Conservation (phyloP, 2,888 invertebrate species). For the Luperina testacea region DNA sequence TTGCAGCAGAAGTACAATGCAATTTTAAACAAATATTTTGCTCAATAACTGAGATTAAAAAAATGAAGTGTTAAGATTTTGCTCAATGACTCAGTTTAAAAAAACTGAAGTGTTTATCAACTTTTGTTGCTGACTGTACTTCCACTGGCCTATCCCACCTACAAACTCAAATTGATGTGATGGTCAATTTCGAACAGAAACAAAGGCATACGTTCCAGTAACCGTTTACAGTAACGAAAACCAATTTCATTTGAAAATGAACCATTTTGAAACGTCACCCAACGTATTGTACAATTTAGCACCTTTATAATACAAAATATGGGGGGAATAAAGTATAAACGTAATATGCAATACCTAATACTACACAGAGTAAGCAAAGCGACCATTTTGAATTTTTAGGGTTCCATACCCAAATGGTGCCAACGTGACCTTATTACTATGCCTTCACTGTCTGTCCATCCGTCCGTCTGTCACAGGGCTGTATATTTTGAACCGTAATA, state of each 20-base stretch:
- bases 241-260: slow-evolving; percentile 53
- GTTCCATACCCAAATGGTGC: not conserved
- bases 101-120: too few relatives aligned
- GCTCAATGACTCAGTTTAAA: too few relatives aligned
- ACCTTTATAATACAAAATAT: slow-evolving; percentile 31
- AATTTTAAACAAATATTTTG: too few relatives aligned
- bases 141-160: not conserved
- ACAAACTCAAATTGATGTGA: slow-evolving; percentile 37
- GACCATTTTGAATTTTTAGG: slow-evolving; percentile 45
- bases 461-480: not conserved
- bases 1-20: too few relatives aligned
- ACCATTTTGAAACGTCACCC: slow-evolving; percentile 32
- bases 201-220: slow-evolving; percentile 14
- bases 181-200: slow-evolving; percentile 41
- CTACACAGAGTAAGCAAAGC: slow-evolving; percentile 8
- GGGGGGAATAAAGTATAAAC: not conserved
- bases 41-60: too few relatives aligned
- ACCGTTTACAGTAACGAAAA: slow-evolving; percentile 39
- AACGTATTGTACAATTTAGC: slow-evolving; percentile 35
- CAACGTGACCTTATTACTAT: not conserved
- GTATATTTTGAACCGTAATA: not conserved
- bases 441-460: not conserved
- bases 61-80: too few relatives aligned
- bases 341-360: slow-evolving; percentile 37
- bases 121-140: not conserved